Evolutionary conservation across 2,888 invertebrate species (phyloP), one percentile per base, ranked within the genome.

Genomic region (Stenoptilia bipunctidactyla): DNA sequence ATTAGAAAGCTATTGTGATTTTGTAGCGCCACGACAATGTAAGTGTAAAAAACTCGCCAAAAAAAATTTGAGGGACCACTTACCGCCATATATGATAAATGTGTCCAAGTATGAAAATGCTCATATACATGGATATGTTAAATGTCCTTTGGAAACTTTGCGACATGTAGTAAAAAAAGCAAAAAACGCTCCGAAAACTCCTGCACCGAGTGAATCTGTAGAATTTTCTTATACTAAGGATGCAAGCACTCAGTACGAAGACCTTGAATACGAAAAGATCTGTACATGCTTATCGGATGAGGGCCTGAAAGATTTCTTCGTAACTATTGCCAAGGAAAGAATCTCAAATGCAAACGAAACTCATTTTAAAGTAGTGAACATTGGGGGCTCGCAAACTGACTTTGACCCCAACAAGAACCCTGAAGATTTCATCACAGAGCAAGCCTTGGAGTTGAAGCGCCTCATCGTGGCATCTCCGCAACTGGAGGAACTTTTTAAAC

Each of bases 81-180:
- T 80, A 20, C 82, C 82, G 1, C 49, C 65, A 2, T 82, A 80
- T 41, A 80, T 80, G 80, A 59, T 52, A 42, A 66, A 56, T 10
- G 60, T 52, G 58, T 77, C 77, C 1, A 42, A 27, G 12, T 80
- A 51, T 44, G 64, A 64, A 1, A 41, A 53, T 6, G 56, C 64
- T 5, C 60, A 63, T 13, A 49, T 79, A 39, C 69, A 66, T 0
- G 53, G 72, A 44, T 82, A 82, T 49, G 63, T 73, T 49, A 49
- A 49, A 1, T 75, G 75, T 49, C 51, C 66, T 3, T 2, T 68
- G 0, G 41, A 45, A 10, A 55, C 52, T 33, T 47, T 80, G 14
- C 69, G 64, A 44, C 50, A 45, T 10, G 44, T 77, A 36, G 70
- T 77, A 1, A 59, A 53, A 36, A 53, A 53, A 20, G 61, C 70